Evolutionary conservation across 2,113 vertebrate species (phyloP), one percentile per base, ranked within the genome.

Genomic region (Scatophagus argus): DNA sequence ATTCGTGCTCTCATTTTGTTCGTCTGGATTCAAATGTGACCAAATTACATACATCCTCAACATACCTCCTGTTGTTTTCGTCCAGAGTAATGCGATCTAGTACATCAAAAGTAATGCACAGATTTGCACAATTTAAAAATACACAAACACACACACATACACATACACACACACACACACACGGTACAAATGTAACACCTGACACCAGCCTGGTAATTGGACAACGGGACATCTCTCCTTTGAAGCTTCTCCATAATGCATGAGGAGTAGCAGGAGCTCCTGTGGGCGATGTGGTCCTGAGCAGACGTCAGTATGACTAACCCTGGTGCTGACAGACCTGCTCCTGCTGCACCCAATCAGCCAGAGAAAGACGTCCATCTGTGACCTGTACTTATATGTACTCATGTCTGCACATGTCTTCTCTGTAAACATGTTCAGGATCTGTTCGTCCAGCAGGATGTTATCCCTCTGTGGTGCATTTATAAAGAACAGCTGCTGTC

Each of bases 161-260:
- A 29, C 13, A 55, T 32, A 52, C 34, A 67, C 63, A 25, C 9
- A 16, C 34, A 29, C 13, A 55, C 39, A 52, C 34, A 67, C 63
- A 25, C 9, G 23, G 36, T 41, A 29, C 29, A 31, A 54, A 43
- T 49, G 46, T 27, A 73, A 21, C 38, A 65, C 56, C 43, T 44
- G 58, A 67, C 32, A 39, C 21, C 12, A 29, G n/a, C 16, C 21
- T 29, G 27, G 14, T 27, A 9, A 6, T 5, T 52, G 66, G 27
- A 25, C 47, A 39, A 3, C 25, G n/a, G 27, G 47, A 54, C 58
- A 23, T 66, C 25, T n/a, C 19, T 39, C 19, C 44, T 75, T 39
- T 38, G 25, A 64, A 70, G 71, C 67, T 62, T n/a, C 64, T 88
- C 77, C 73, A 84, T 77, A 81, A 86, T 86, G 47, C 70, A 75